Conservation (phyloP, 2,797 vertebrate species). For the Aldrovandia affinis region DNA sequence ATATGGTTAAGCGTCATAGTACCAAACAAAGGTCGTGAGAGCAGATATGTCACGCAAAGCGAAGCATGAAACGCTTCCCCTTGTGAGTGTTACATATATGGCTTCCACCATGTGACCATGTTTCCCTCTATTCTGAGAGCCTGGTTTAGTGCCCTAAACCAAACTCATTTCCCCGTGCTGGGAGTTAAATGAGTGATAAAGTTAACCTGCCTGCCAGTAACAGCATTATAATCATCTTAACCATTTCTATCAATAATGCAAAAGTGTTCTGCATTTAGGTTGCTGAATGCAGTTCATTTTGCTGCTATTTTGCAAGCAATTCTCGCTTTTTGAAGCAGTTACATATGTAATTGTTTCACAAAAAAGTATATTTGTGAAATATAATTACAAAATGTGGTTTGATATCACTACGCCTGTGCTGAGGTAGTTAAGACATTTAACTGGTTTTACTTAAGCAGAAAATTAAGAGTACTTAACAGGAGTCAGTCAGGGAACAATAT, state of each 20-base stretch:
- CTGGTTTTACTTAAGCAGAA: not conserved
- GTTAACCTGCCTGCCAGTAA: slow-evolving; percentile 49
- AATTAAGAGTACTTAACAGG: not conserved
- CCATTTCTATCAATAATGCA: slow-evolving; percentile 1
- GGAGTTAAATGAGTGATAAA: slow-evolving; percentile 72
- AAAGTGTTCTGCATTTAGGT: slow-evolving; percentile 26
- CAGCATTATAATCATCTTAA: slow-evolving; percentile 25
- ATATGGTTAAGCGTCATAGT: slow-evolving; percentile 62
- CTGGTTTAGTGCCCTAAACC: slow-evolving; percentile 76
- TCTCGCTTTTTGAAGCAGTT: slow-evolving; percentile 5
- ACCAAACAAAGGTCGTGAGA: slow-evolving; percentile 10
- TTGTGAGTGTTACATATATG: not conserved
- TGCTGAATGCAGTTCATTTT: slow-evolving; percentile 14
- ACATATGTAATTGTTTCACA: slow-evolving; percentile 5
- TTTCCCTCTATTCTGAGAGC: slow-evolving; percentile 67
- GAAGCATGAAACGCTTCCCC: slow-evolving; percentile 24
- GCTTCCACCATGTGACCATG: slow-evolving; percentile 63
- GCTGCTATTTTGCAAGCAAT: not conserved
- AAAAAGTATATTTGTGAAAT: not conserved
- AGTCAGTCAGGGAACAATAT: slow-evolving; percentile 4
- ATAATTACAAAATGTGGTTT: not conserved
- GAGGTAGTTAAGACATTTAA: not conserved
- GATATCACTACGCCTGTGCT: not conserved
- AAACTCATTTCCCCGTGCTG: slow-evolving; percentile 71
- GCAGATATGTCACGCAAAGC: not conserved